A percentile compares a stretch with the other conserved stretches of the same genome.
Conservation (phyloP, 2,888 invertebrate genomes). For the Thecocarcelia acutangulata region DNA sequence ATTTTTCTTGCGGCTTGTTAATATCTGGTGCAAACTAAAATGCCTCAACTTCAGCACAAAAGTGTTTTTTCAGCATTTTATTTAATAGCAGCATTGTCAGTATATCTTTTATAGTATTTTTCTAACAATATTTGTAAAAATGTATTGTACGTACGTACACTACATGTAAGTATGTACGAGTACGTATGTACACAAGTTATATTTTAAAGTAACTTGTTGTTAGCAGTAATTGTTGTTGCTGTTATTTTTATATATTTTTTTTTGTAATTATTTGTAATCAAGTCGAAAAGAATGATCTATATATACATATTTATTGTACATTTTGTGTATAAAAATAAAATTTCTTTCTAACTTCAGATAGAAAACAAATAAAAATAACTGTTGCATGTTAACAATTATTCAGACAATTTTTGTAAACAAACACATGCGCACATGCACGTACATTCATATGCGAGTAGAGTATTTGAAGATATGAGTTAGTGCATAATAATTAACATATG, state of each 20-base stretch:
- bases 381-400: slow-evolving; percentile 67
- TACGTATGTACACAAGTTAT: slow-evolving; percentile 24
- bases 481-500: slow-evolving; percentile 4
- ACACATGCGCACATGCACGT: not conserved
- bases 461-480: not conserved
- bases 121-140: slow-evolving; percentile 12
- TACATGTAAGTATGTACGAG: too few species aligned
- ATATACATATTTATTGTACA: slow-evolving; percentile 37
- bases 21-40: slow-evolving; percentile 65
- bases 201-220: slow-evolving; percentile 46
- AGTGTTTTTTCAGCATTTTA: slow-evolving; percentile 50
- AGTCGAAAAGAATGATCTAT: slow-evolving; percentile 66
- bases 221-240: slow-evolving; percentile 48
- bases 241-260: slow-evolving; percentile 39
- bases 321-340: slow-evolving; percentile 27
- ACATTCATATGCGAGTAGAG: not conserved
- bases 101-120: slow-evolving; percentile 22
- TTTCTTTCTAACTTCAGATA: slow-evolving; percentile 45
- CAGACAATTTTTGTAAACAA: slow-evolving; percentile 56
- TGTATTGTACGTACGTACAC: slow-evolving; percentile 8
- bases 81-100: slow-evolving; percentile 51
- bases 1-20: slow-evolving; percentile 63
- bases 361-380: slow-evolving; percentile 45
- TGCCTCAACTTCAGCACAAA: slow-evolving; percentile 31
- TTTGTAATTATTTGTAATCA: slow-evolving; percentile 70